Evolutionary conservation across 2,888 invertebrate species (phyloP).

Genomic region (Mycalesis mineus): DNA sequence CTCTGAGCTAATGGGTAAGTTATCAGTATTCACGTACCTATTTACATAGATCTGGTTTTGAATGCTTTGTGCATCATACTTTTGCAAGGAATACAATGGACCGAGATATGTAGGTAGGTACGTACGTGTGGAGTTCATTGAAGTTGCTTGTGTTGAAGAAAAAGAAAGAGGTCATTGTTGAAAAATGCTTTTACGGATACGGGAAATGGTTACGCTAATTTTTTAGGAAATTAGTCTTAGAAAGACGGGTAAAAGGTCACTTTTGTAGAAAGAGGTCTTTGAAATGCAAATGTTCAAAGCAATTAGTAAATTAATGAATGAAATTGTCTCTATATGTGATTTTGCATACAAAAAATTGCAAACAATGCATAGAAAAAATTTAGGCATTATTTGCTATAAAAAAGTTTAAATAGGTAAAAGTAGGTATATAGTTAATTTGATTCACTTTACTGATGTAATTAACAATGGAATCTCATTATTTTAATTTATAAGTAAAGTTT

Average conservation of each 20-base stretch:
- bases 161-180: not conserved
- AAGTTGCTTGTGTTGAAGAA: not conserved
- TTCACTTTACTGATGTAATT: too few relatives aligned
- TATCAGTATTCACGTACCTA: constrained; percentile 15
- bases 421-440: too few relatives aligned
- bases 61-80: constrained; percentile 6
- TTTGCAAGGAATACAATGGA: constrained; percentile 10
- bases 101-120: not conserved
- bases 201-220: not conserved
- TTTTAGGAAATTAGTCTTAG: not conserved
- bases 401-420: too few relatives aligned
- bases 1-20: constrained; percentile 5
- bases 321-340: too few relatives aligned
- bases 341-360: too few relatives aligned
- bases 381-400: too few relatives aligned
- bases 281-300: not conserved
- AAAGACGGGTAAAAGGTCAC: not conserved
- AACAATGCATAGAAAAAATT: too few relatives aligned
- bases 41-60: constrained; percentile 18
- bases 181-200: not conserved
- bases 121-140: constrained; percentile 7
- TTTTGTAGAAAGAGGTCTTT: not conserved
- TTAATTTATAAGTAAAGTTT: too few relatives aligned
- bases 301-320: too few relatives aligned
- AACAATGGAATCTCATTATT: too few relatives aligned